These are phyloP conservation scores for Megaustenia siamemsis DNA, from an alignment of 2,888 invertebrate species.

Conservation along the genomic window DNA sequence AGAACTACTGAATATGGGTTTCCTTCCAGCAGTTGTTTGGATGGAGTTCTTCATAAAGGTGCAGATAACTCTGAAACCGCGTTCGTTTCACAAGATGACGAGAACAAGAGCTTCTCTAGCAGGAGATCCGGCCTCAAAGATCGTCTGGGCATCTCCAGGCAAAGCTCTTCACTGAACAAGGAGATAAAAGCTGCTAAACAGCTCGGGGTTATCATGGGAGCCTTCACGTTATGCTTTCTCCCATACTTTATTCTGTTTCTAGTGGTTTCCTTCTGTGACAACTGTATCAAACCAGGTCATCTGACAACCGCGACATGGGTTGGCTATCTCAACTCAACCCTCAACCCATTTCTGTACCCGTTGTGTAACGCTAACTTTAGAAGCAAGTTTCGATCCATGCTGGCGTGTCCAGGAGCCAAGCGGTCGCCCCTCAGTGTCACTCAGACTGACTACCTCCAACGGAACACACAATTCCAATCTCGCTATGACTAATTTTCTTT, in stretches of 20 bases:
- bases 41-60: conserved; percentile 39
- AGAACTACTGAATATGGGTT: conserved; percentile 62
- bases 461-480: conserved; percentile 15
- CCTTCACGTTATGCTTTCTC: conserved; percentile 83
- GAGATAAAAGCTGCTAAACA: conserved; percentile 83
- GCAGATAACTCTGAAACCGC: conserved; percentile 26
- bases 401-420: conserved; percentile 52
- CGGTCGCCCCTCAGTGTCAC: background rate
- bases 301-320: conserved; percentile 82
- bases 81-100: conserved; percentile 18
- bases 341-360: conserved; percentile 82
- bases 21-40: conserved; percentile 50
- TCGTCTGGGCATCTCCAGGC: conserved; percentile 65
- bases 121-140: conserved; percentile 26
- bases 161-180: conserved; percentile 73
- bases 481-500: conserved; percentile 28
- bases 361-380: conserved; percentile 82
- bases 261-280: conserved; percentile 82
- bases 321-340: conserved; percentile 82
- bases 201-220: conserved; percentile 83
- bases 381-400: conserved; percentile 78
- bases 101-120: background rate
- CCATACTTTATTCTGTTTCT: conserved; percentile 83
- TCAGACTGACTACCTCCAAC: conserved; percentile 22
- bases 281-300: conserved; percentile 80